Evolutionary conservation across 2,797 vertebrate genomes (phyloP), one percentile per base, ranked within the genome.

Genomic region (Neoniphon sammara): DNA sequence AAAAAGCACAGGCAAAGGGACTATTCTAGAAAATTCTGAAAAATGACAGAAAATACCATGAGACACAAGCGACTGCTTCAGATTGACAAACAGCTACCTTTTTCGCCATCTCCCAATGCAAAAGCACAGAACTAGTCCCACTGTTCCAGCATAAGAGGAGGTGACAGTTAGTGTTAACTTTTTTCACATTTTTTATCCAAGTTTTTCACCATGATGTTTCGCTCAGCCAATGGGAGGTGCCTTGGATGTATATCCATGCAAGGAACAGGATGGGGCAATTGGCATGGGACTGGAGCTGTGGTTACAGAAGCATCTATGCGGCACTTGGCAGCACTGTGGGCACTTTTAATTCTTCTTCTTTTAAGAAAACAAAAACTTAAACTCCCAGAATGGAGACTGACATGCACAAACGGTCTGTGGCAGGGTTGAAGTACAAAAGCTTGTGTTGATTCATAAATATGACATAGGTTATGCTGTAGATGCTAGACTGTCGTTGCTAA

Each of bases 221-320:
- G 64, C 55, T 11, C 3, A 70, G 77, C 80, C 80, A 73, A 67
- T 85, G 84, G 87, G 78, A 87, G 82, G 77, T 42, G 73, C 61
- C 77, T 36, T 1, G 25, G 47, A 56, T 65, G 36, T 18, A 9
- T 76, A 77, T 84, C 66, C 66, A 78, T 72, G 71, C 69, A 70
- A 60, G 57, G 58, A 70, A 76, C 60, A 12, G 31, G 63, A 81
- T 62, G 67, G 79, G 67, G 75, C 72, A 77, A 84, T 74, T 80
- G 68, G 73, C 69, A 57, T 73, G 74, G 70, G 81, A 85, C 76
- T 36, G 47, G 44, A 53, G 49, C 66, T 88, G 85, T 66, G 87
- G 85, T 87, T 77, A 86, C 74, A 72, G 65, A 80, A 75, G 36
- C 70, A 83, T 86, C 66, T 42, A 6, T 65, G 54, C 58, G 67